Base-by-base conservation (phyloP, 2,888 invertebrate genomes). In the Drosophila imparisetae region DNA sequence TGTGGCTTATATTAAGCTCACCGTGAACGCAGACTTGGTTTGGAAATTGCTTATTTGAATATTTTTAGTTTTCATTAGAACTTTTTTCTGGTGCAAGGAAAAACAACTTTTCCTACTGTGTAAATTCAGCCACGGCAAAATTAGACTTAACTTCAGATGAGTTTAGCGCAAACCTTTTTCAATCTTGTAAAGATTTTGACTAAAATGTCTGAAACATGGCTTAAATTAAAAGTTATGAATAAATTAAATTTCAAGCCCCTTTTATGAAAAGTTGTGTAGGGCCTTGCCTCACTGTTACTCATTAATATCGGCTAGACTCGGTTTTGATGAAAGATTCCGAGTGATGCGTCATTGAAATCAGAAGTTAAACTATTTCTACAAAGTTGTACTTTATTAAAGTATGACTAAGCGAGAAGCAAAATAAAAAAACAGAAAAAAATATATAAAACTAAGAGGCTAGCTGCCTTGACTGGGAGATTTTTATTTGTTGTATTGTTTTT, bases 401-500 rank as follows among this genome's bases (percentile, higher is more conserved):
- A n/a, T 55, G 36, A 38, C 18, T 55, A 55, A 38, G 38, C 53
- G 2, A 18, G 6, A 53, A 8, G 32, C 21, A 24, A 32, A 24
- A 15, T 5, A 34, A 45, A 2, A 45, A 36, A 15, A 13, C 13
- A 3, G 21, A 13, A 13, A 21, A 6, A 15, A 8, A 7, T 4
- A 45, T 15, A 24, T 15, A 27, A 2, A 8, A 24, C 7, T 1
- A 15, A 15, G 24, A 45, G 13, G 13, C 13, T 8, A 27, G 49
- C 24, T 27, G 49, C 18, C 8, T 48, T 24, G 48, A 27, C 27
- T 27, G 10, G 11, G 18, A 11, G 8, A 29, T 38, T 18, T 38
- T 15, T 40, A 29, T 29, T 15, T 40, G 38, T 21, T 40, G 27
- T 15, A 21, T 59, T 34, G 27, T n/a, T 40, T 67, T 68, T 68